These are phyloP conservation scores for Aphrophora alni DNA, from an alignment of 2,888 invertebrate species.

Conservation along the genomic window DNA sequence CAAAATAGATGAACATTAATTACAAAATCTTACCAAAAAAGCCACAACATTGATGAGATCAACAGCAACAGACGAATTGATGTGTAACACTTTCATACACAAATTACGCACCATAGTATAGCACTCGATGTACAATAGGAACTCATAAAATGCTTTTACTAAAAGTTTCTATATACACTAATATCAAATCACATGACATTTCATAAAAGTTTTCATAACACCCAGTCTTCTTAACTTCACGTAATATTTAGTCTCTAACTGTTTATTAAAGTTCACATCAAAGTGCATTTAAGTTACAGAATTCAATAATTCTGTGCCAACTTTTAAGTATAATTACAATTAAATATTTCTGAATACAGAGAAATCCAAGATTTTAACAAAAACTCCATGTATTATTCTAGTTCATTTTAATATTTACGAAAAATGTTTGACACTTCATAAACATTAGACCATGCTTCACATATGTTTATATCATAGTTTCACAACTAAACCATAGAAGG, in stretches of 20 bases:
- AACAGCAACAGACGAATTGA: slow-evolving; percentile 52
- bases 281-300: not conserved
- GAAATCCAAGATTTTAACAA: too few species aligned
- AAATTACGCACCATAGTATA: slow-evolving; percentile 40
- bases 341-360: not conserved
- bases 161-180: not conserved
- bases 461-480: too few species aligned
- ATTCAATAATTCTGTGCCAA: not conserved
- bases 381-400: too few species aligned
- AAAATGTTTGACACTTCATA: too few species aligned
- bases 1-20: not conserved
- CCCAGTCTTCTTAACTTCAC: not conserved
- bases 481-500: too few species aligned
- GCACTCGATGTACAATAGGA: not conserved
- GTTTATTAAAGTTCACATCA: not conserved
- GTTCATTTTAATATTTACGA: too few species aligned
- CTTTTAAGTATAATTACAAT: not conserved
- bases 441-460: too few species aligned
- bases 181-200: not conserved
- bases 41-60: slow-evolving; percentile 52
- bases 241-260: not conserved
- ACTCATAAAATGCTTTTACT: not conserved
- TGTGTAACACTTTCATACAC: slow-evolving; percentile 52
- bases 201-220: not conserved
- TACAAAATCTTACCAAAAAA: slow-evolving; percentile 51